These are phyloP conservation scores for Lucilia sericata DNA, from an alignment of 1,140 invertebrate genomes.

Conservation along the genomic window DNA sequence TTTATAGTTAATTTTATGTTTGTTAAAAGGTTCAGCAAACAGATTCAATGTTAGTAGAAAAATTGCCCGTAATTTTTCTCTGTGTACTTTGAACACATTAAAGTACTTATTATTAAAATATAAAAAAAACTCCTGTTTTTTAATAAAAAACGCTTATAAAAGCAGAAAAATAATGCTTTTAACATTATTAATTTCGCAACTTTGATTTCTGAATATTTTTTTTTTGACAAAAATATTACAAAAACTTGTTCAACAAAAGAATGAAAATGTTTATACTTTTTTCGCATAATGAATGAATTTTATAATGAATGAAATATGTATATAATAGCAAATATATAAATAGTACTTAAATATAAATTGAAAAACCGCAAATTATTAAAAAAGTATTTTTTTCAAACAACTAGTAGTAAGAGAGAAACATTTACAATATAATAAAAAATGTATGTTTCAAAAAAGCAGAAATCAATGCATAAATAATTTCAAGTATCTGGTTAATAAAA, in stretches of 20 bases:
- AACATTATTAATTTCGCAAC: constrained; percentile 41
- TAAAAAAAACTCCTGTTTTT: constrained; percentile 19
- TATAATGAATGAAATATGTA: background rate
- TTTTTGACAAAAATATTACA: background rate
- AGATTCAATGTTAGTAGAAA: no score
- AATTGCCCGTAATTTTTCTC: background rate
- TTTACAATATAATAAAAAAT: background rate
- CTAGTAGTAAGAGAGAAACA: background rate
- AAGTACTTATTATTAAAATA: background rate
- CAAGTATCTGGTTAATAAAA: background rate
- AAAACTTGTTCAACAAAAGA: constrained; percentile 30
- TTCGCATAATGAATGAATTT: background rate
- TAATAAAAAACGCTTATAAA: constrained; percentile 43
- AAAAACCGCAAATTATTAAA: constrained; percentile 41
- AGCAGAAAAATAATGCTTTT: constrained; percentile 40
- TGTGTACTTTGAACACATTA: constrained; percentile 7
- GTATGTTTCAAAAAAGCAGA: background rate
- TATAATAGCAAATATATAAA: background rate
- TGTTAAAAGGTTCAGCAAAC: no score
- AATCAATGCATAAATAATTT: constrained; percentile 32
- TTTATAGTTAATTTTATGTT: no score
- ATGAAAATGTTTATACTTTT: constrained; percentile 2
- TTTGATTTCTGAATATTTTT: constrained; percentile 17
- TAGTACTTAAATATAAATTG: constrained; percentile 40
- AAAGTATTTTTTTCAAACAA: background rate